Base-by-base conservation (phyloP, 1,140 invertebrate species). In the Pinna nobilis region DNA sequence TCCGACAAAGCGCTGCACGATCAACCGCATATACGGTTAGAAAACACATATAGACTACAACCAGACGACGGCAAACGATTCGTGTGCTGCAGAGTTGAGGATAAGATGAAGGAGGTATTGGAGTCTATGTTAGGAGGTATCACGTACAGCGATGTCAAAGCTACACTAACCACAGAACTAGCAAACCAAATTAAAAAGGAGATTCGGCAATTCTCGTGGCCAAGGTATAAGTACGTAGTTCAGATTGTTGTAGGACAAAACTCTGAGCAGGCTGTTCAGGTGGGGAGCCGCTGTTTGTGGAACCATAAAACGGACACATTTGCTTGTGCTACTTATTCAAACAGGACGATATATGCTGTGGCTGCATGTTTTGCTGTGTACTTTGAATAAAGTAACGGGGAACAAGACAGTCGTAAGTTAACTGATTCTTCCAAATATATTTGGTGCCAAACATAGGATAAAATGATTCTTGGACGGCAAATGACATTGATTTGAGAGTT, bases 281-380 rank as follows among this genome's bases (percentile, higher is more conserved):
- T 80, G 13, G 82, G 76, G 5, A 88, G 86, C 60, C 65, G 86
- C 20, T 84, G 82, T 67, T 41, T 87, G 3, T 87, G 86, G 86
- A 78, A 87, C 67, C 72, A 78, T 15, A 77, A 71, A 9, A 63
- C 74, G 7, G 86, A 88, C 69, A 85, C 68, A 35, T 85, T 79
- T 55, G 82, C 85, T 15, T 79, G 70, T 66, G 82, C 72, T 28
- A 70, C 64, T 9, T 88, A 82, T 70, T 67, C 70, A 25, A 88
- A 81, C 72, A 72, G 72, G 9, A 75, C 53, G 28, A 37, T 88
- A 28, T 86, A 84, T 60, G 86, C 81, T 4, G 77, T 86, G n/a
- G 86, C 81, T 5, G 80, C 81, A 13, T 81, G 86, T 35, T 86
- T 80, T 67, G 86, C 74, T 11, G 66, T 87, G 18, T 88, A 88